Percentiles rank a stretch among this genome's conserved stretches.
Evolutionary conservation across 2,888 invertebrate species (phyloP).

Genomic region (Paralinhomoeus sp.): DNA sequence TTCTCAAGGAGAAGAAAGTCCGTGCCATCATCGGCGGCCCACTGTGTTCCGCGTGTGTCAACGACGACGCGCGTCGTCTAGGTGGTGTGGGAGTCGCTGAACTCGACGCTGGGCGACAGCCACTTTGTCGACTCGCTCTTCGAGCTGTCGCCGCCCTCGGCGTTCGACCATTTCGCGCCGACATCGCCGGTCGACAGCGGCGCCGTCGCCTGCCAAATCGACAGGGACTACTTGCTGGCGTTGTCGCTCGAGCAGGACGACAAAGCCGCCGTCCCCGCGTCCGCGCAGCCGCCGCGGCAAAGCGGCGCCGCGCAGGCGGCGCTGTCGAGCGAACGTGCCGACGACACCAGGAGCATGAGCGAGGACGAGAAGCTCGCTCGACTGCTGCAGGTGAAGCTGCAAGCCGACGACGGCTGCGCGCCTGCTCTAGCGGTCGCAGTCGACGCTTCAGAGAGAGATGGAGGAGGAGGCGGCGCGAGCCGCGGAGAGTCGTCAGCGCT

Average conservation of each 20-base stretch:
- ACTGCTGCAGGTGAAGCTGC: neutral
- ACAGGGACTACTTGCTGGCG: neutral
- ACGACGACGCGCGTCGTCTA: slow-evolving; percentile 4
- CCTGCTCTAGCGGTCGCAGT: too few relatives aligned
- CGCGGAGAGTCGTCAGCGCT: too few relatives aligned
- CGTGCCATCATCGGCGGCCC: too few relatives aligned
- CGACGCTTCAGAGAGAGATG: too few relatives aligned
- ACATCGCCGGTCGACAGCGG: neutral
- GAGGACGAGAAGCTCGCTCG: neutral
- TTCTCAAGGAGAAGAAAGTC: slow-evolving; percentile 27
- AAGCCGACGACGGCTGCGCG: too few relatives aligned
- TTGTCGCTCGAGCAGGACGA: slow-evolving; percentile 1
- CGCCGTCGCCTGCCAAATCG: too few relatives aligned
- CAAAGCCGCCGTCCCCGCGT: too few relatives aligned
- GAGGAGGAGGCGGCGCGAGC: too few relatives aligned
- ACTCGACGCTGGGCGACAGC: slow-evolving; percentile 35
- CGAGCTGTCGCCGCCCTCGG: slow-evolving; percentile 9
- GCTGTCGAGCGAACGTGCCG: neutral
- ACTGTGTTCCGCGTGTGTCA: too few relatives aligned
- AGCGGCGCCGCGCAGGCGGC: too few relatives aligned
- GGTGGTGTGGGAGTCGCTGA: slow-evolving; percentile 37
- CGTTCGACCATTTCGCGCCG: neutral
- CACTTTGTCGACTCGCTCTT: slow-evolving; percentile 35
- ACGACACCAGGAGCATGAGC: neutral
- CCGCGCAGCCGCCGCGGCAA: too few relatives aligned